These are phyloP conservation scores for Corythornis leucogaster DNA, from an alignment of 2,797 vertebrate genomes.

Conservation along the genomic window DNA sequence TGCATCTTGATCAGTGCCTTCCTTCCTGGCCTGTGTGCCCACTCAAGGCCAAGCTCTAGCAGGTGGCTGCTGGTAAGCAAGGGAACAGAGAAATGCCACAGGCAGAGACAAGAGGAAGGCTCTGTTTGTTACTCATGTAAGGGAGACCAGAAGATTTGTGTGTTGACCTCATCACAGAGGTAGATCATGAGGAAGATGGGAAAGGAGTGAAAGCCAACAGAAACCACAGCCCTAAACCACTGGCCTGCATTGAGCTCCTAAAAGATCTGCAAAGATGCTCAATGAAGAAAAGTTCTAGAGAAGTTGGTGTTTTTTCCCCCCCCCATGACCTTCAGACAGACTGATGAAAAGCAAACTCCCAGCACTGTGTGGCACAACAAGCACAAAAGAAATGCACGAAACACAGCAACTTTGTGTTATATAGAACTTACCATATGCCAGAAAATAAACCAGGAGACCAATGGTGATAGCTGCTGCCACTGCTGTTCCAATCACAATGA, in stretches of 20 bases:
- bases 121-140: neutral
- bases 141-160: neutral
- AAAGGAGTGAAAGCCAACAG: neutral
- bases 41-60: neutral
- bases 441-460: constrained; percentile 68
- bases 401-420: neutral
- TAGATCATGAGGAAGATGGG: neutral
- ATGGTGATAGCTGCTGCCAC: constrained; percentile 37
- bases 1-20: neutral
- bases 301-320: neutral
- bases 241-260: neutral
- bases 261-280: neutral
- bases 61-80: neutral
- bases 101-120: neutral
- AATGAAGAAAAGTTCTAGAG: neutral
- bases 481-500: constrained; percentile 43
- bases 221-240: neutral
- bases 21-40: neutral
- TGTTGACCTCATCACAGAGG: neutral
- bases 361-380: neutral
- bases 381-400: neutral
- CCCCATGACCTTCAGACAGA: neutral
- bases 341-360: neutral
- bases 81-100: neutral
- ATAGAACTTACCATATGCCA: constrained; percentile 65